Evolutionary conservation across 2,797 vertebrate genomes (phyloP).

Genomic region (Ambastaia sidthimunki): DNA sequence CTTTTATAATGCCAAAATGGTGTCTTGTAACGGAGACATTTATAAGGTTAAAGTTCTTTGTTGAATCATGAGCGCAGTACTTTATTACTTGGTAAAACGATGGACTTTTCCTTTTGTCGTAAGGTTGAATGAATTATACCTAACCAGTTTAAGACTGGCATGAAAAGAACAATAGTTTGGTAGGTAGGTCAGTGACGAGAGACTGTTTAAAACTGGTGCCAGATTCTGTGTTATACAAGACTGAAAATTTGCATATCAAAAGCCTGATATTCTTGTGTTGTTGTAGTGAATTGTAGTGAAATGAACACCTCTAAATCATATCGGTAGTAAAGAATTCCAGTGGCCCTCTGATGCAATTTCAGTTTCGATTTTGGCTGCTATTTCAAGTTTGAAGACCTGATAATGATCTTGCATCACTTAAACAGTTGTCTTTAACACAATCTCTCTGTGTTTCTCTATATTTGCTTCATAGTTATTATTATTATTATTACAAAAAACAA

Average conservation of each 20-base stretch:
- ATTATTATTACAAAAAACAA: not conserved
- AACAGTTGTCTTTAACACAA: no score
- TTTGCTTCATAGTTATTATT: not conserved
- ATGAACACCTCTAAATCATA: not conserved
- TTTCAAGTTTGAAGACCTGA: not conserved
- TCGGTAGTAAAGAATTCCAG: not conserved
- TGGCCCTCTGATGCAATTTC: not conserved
- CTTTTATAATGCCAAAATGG: no score
- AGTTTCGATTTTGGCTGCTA: not conserved
- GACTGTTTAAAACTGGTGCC: not conserved
- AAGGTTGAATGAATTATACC: not conserved
- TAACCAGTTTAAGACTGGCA: not conserved
- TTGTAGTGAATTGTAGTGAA: not conserved
- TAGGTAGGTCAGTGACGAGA: not conserved
- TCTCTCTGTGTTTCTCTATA: not conserved
- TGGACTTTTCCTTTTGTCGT: not conserved
- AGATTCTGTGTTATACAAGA: not conserved
- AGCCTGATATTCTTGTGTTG: slow-evolving; percentile 2
- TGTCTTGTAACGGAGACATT: no score
- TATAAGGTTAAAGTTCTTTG: not conserved
- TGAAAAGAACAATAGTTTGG: not conserved
- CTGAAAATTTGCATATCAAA: not conserved
- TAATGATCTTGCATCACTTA: not conserved
- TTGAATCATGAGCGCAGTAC: not conserved
- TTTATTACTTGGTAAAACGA: not conserved